Evolutionary conservation across 1,140 invertebrate species (phyloP).

Genomic region (Atta cephalotes): DNA sequence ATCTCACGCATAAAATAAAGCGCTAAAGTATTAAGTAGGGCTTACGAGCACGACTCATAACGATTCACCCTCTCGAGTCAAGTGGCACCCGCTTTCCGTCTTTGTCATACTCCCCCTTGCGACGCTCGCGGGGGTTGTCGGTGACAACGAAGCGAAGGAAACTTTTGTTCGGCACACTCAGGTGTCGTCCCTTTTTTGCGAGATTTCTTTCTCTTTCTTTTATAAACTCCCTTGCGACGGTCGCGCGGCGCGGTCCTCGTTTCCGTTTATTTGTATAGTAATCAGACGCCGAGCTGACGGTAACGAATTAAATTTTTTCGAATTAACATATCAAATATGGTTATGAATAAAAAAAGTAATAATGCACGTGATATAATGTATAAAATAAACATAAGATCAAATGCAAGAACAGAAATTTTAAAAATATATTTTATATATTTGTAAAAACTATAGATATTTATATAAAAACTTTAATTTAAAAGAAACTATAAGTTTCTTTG

Average conservation of each 20-base stretch:
- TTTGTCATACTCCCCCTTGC: constrained; percentile 48
- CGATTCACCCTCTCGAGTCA: constrained; percentile 80
- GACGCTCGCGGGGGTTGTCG: constrained; percentile 46
- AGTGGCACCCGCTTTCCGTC: constrained; percentile 67
- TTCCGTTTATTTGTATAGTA: constrained; percentile 46
- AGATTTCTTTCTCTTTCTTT: constrained; percentile 36
- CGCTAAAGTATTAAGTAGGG: constrained; percentile 80
- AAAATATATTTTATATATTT: background rate
- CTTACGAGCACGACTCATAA: constrained; percentile 78
- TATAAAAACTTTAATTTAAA: constrained; percentile 6
- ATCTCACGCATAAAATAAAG: constrained; percentile 79
- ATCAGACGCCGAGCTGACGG: constrained; percentile 24
- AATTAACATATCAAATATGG: constrained; percentile 5
- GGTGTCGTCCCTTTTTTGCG: constrained; percentile 47
- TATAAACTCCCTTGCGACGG: constrained; percentile 30
- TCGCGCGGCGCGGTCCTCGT: background rate
- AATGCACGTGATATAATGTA: background rate
- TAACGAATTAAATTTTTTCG: constrained; percentile 17
- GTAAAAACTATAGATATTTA: background rate
- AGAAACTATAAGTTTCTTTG: background rate
- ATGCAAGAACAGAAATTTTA: background rate
- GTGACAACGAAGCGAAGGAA: constrained; percentile 72
- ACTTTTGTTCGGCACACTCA: constrained; percentile 72
- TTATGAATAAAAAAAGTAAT: background rate
- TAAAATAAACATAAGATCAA: background rate